phyloP scores from a whole-genome alignment of 1,140 invertebrate genomes.

The Mamestra configurata region DNA sequence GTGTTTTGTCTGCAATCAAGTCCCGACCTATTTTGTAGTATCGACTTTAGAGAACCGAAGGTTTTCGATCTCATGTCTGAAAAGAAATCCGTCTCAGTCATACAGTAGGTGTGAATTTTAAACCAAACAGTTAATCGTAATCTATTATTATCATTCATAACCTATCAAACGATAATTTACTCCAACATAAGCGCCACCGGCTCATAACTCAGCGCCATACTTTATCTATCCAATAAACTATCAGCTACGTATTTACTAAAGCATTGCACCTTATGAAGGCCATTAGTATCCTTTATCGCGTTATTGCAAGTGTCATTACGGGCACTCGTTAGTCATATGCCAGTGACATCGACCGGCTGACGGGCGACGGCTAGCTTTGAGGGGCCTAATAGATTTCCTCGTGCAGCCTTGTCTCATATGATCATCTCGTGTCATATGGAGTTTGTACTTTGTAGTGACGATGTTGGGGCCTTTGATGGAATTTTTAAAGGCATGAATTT shows the following conservation, averaged over 20 bases:
- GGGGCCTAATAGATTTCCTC: conserved; percentile 33
- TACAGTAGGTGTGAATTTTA: not conserved
- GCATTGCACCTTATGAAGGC: conserved; percentile 27
- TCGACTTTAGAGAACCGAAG: not conserved
- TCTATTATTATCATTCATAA: no score
- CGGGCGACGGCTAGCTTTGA: not conserved
- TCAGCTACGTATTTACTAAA: conserved; percentile 32
- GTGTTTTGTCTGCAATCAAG: not conserved
- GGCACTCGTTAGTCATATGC: conserved; percentile 38
- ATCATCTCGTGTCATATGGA: not conserved
- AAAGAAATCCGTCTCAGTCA: no score
- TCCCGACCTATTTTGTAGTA: not conserved
- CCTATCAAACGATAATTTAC: not conserved
- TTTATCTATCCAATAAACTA: conserved; percentile 24
- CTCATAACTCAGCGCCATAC: conserved; percentile 2
- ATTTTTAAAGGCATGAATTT: not conserved
- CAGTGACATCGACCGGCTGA: conserved; percentile 35
- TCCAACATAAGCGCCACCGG: not conserved
- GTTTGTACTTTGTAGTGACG: not conserved
- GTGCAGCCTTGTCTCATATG: not conserved
- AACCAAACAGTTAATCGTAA: not conserved
- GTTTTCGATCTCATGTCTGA: no score
- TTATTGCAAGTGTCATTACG: conserved; percentile 43
- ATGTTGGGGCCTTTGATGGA: not conserved
- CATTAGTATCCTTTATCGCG: conserved; percentile 44